Evolutionary conservation across 2,888 invertebrate genomes (phyloP).

Genomic region (Seira sanloemensis): DNA sequence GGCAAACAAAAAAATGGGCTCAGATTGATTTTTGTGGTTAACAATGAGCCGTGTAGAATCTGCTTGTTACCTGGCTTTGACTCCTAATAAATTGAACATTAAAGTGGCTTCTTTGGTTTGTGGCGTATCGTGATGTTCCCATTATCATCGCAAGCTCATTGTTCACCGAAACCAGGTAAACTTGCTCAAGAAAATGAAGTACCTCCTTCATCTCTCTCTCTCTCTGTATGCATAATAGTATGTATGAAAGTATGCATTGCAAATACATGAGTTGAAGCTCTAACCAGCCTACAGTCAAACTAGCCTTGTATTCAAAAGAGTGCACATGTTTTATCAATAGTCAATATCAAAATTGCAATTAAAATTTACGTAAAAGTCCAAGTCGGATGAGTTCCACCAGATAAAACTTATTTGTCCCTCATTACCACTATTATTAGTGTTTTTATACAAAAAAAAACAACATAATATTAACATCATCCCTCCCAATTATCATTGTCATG

Average conservation of each 20-base stretch:
- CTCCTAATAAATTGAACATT: background rate
- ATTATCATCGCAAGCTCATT: conserved; percentile 42
- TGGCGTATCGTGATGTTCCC: conserved; percentile 54
- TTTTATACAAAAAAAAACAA: background rate
- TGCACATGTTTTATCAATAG: background rate
- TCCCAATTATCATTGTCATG: background rate
- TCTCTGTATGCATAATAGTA: too few relatives aligned
- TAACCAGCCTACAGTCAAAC: background rate
- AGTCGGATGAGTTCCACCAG: background rate
- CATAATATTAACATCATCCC: background rate
- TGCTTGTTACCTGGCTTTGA: background rate
- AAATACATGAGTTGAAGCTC: background rate
- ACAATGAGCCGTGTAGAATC: background rate
- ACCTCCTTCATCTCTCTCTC: background rate
- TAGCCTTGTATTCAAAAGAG: background rate
- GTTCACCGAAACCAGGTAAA: conserved; percentile 9
- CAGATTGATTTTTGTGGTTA: conserved; percentile 24
- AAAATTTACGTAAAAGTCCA: background rate
- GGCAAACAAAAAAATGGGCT: background rate
- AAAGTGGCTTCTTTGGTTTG: conserved; percentile 9
- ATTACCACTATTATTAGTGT: background rate
- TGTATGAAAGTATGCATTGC: too few relatives aligned
- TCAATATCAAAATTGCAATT: background rate
- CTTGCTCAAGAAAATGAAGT: background rate
- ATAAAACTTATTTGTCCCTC: background rate